Base-by-base conservation (phyloP, 1,140 invertebrate genomes). In the Achroia grisella region DNA sequence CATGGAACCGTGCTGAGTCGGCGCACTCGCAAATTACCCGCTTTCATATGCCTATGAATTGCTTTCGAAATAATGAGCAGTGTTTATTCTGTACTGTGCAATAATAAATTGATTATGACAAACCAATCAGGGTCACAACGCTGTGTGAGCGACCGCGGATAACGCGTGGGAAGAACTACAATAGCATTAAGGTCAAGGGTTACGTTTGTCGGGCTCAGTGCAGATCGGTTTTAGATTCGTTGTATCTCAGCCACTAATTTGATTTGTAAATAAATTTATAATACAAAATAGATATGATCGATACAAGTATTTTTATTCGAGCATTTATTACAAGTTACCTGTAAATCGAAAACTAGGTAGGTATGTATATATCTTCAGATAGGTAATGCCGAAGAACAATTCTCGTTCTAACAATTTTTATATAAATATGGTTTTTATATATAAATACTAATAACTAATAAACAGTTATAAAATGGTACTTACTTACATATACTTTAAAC, bases 21-120 rank as follows among this genome's bases (percentile, higher is more conserved):
- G 35, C 6, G 14, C 35, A 17, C 6, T 10, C 35, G n/a, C 14
- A 37, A 37, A 37, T 37, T 37, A 37, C 17, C 10, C 35, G 35
- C 35, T 37, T 37, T 37, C 35, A 37, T 37, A 23, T 23, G 17
- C 14, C 6, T 37, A 17, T 37, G 8, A 37, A 37, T 37, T 13
- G 14, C 35, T 37, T 17, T 37, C 35, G 35, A 37, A 37, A 37
- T 37, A 37, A 37, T 37, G 17, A 17, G 8, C 13, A 15, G 9
- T 8, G 35, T 37, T 37, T 17, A 37, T 17, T n/a, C 15, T 37
- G 17, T 23, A 23, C 17, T 23, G 17, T 23, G 10, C 15, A 28
- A 32, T 17, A 41, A 35, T 36, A 11, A 32, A 41, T 48, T 47
- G 36, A 27, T 39, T 33, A 39, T 29, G 44, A 37, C 35, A 17